These are phyloP conservation scores for Orthosia incerta DNA, from an alignment of 2,888 invertebrate genomes.

Conservation along the genomic window DNA sequence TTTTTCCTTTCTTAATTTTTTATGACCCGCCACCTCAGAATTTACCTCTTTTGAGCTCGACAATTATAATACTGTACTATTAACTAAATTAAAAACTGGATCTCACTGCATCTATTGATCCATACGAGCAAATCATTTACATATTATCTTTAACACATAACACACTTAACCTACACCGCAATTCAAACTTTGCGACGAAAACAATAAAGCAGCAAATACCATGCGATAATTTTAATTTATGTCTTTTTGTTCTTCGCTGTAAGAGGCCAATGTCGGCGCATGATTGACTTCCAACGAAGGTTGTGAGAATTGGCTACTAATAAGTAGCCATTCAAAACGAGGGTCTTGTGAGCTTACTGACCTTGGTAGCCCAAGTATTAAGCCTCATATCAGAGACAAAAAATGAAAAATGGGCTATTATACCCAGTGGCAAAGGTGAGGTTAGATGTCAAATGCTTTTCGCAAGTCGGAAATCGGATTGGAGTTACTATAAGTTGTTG, in stretches of 20 bases:
- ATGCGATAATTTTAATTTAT: slow-evolving; percentile 61
- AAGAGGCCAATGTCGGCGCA: slow-evolving; percentile 64
- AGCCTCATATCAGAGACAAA: slow-evolving; percentile 40
- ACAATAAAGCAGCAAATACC: slow-evolving; percentile 54
- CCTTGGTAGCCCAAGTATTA: slow-evolving; percentile 35
- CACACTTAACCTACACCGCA: slow-evolving; percentile 16
- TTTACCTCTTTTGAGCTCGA: too few species aligned
- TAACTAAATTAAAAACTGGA: not conserved
- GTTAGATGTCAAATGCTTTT: slow-evolving; percentile 44
- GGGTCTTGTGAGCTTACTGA: slow-evolving; percentile 57
- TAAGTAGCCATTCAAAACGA: slow-evolving; percentile 60
- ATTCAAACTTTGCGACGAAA: slow-evolving; percentile 28
- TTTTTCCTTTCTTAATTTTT: too few species aligned
- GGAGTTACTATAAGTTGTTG: slow-evolving; percentile 2
- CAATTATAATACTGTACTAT: too few species aligned
- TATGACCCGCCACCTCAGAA: too few species aligned
- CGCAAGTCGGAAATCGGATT: slow-evolving; percentile 45
- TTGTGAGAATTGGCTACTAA: slow-evolving; percentile 61
- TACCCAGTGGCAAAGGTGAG: slow-evolving; percentile 36
- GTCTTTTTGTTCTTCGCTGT: slow-evolving; percentile 61
- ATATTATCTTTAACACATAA: slow-evolving; percentile 31
- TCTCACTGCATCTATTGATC: slow-evolving; percentile 11
- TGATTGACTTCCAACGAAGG: slow-evolving; percentile 65
- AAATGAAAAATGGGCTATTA: slow-evolving; percentile 53
- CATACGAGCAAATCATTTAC: slow-evolving; percentile 13